Evolutionary conservation across 1,140 invertebrate genomes (phyloP), one percentile per base, ranked within the genome.

Genomic region (Cherax quadricarinatus): DNA sequence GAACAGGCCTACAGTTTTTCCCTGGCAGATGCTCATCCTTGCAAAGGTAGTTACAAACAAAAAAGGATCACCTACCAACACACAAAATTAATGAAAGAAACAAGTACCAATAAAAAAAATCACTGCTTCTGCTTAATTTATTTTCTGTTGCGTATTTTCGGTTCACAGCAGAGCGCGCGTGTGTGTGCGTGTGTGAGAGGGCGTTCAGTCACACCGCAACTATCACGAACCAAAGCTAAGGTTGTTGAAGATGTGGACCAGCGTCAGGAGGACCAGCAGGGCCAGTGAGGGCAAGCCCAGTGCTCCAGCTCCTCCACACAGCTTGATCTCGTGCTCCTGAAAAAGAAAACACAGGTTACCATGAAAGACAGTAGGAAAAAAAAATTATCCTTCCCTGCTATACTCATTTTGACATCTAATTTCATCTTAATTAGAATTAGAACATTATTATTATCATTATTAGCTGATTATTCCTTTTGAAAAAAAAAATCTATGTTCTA

Each of bases 301-400:
- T n/a, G 75, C 48, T 53, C 84, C 90, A 53, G 90, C 90, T 70
- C 90, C 90, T 81, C 90, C 90, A 70, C 90, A 91, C 84, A 81
- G 85, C 90, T 86, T 82, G 49, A 91, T 91, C 24, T 91, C 84
- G 18, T 86, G 73, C 41, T 91, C 90, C 90, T 91, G 90, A 10
- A 86, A 66, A 51, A 30, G 41, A n/a, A 78, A 10, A 85, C n/a
- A 62, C 53, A n/a, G 16, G 16, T 7, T 7, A 21, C 16, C 80
- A 57, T 10, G 53, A 9, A 7, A 14, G 9, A 14, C 53, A 57
- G 5, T 57, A 14, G 14, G 53, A 57, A 57, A 57, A 57, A 57
- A 57, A 10, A 7, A 9, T 57, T 6, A 57, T 57, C 9, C 53
- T 57, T 57, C 0, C 9, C 53, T 57, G 0, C 14, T 5, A 57